Conservation (phyloP, 2,797 vertebrate species). For the Ceryle rudis region DNA sequence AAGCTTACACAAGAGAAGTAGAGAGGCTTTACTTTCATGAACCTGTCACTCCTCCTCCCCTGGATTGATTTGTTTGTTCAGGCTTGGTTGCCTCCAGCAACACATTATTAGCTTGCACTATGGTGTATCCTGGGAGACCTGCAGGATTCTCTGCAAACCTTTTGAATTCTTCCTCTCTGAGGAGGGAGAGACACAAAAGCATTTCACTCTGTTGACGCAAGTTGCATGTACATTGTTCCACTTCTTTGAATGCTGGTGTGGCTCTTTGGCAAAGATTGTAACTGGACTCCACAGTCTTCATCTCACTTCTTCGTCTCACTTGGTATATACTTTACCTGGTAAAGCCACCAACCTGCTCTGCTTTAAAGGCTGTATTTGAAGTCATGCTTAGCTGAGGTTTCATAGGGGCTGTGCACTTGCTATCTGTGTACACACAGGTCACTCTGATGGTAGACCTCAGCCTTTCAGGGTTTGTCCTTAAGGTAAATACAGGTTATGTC, state of each 20-base stretch:
- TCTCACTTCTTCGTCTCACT: background rate
- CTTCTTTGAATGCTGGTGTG: background rate
- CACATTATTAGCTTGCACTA: constrained; percentile 63
- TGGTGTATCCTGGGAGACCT: constrained; percentile 76
- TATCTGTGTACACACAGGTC: background rate
- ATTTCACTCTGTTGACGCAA: background rate
- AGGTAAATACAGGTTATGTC: background rate
- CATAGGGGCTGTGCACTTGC: background rate
- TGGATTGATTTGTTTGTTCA: constrained; percentile 65
- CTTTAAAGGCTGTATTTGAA: background rate
- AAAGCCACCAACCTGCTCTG: background rate
- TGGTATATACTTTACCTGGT: background rate
- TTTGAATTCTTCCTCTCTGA: constrained; percentile 45
- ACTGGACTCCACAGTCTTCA: background rate
- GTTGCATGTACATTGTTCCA: background rate
- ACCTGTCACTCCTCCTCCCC: constrained; percentile 4
- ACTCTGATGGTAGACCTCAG: background rate
- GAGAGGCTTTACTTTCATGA: constrained; percentile 34
- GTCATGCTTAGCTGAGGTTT: background rate
- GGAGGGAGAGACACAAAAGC: constrained; percentile 23
- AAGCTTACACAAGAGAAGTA: constrained; percentile 50
- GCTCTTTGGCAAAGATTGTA: background rate
- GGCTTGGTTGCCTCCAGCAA: constrained; percentile 76
- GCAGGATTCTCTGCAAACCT: constrained; percentile 63
- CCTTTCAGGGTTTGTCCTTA: background rate